Base-by-base conservation (phyloP, 2,113 vertebrate genomes). In the Gorsachius goisagi region DNA sequence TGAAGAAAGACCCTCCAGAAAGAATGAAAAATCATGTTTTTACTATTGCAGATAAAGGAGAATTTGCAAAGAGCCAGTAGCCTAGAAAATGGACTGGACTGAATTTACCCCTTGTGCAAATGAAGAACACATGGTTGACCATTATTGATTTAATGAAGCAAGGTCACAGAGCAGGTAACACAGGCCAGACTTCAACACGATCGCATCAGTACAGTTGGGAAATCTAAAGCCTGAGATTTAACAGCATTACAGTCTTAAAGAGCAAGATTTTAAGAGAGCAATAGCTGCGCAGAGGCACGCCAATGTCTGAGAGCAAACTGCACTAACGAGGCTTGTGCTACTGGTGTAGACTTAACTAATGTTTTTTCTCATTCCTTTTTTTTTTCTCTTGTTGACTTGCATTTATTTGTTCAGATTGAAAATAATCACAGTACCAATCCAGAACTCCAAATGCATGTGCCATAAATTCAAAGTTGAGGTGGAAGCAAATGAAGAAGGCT, bases 121-220 rank as follows among this genome's bases (percentile, higher is more conserved):
- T 60, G 68, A 78, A 82, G 35, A 56, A 68, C 80, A 92, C 35
- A 81, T 0, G 4, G 69, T 26, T 93, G 64, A 74, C 67, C 17
- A 16, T 75, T 86, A 74, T 39, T 24, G 53, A 93, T 93, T 75
- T 64, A 64, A 86, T 15, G 58, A 89, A 80, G 44, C 74, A 89
- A 92, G 84, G 92, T 87, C 80, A 84, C 77, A 64, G 33, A 71
- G 44, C 47, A 90, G 88, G 79, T 76, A 55, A 50, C 6, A 6
- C 50, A 60, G 64, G 44, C 44, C 88, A 88, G 49, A 30, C 22
- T 85, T 88, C 53, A 91, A 52, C 45, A 64, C 1, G 9, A 44
- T 18, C 23, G 3, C 60, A 72, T 85, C 73, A 60, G 60, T 67
- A 56, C 47, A 52, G 12, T 0, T 68, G 64, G n/a, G 50, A 86